Percentiles rank a stretch among this genome's conserved stretches.
Evolutionary conservation across 1,140 invertebrate genomes (phyloP).

Genomic region (Bombus affinis): DNA sequence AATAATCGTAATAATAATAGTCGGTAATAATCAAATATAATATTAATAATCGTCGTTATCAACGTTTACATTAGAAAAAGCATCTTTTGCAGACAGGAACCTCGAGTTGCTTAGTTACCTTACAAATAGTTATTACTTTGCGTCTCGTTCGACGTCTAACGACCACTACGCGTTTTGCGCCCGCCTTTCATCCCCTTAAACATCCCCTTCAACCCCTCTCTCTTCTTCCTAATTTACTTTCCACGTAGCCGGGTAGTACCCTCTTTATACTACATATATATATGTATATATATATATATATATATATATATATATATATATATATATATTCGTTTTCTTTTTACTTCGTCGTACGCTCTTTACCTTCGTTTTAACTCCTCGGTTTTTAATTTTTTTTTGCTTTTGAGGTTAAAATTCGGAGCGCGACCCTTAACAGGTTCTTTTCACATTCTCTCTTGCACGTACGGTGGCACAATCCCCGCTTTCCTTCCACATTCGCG

Average conservation of each 20-base stretch:
- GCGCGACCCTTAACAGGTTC: neutral
- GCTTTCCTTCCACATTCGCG: no score
- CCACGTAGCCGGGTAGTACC: neutral
- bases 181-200: conserved; percentile 17
- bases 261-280: no score
- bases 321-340: neutral
- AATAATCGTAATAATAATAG: conserved; percentile 73
- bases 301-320: no score
- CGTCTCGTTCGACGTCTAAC: conserved; percentile 56
- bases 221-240: conserved; percentile 28
- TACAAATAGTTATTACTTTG: conserved; percentile 80
- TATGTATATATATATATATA: no score
- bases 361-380: neutral
- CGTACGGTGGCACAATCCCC: neutral
- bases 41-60: conserved; percentile 76
- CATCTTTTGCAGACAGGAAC: conserved; percentile 81
- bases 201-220: neutral
- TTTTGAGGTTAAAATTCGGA: neutral
- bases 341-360: neutral
- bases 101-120: conserved; percentile 79
- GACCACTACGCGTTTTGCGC: conserved; percentile 38
- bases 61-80: conserved; percentile 80
- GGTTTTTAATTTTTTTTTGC: neutral
- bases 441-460: neutral
- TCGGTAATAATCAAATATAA: conserved; percentile 63